phyloP scores from a whole-genome alignment of 2,888 invertebrate genomes.

The Dendrolimus pini region DNA sequence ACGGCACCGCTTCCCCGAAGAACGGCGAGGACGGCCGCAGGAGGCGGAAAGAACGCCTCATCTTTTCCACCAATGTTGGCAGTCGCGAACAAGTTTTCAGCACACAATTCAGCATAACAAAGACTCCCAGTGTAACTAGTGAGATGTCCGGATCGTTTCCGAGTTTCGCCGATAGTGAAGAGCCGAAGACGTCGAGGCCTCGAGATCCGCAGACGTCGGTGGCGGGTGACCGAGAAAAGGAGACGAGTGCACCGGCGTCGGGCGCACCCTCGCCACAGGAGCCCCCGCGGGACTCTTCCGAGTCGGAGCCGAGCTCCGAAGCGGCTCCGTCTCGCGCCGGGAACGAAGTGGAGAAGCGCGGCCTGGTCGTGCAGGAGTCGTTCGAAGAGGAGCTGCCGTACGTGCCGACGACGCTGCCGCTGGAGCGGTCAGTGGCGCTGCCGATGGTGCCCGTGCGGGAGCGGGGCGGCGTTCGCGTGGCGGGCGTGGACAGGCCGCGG shows the following conservation, averaged over 20 bases:
- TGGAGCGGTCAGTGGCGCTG: slow-evolving; percentile 87
- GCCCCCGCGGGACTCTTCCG: slow-evolving; percentile 21
- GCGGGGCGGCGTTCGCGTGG: slow-evolving; percentile 46
- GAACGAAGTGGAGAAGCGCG: slow-evolving; percentile 81
- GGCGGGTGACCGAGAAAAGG: slow-evolving; percentile 12
- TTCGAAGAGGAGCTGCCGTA: slow-evolving; percentile 92
- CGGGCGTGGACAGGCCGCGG: slow-evolving; percentile 73
- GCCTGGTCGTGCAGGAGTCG: slow-evolving; percentile 87
- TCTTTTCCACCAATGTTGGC: slow-evolving; percentile 82
- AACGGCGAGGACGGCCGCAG: slow-evolving; percentile 19
- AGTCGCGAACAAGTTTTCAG: slow-evolving; percentile 83
- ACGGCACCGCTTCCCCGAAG: slow-evolving; percentile 7
- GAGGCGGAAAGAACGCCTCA: slow-evolving; percentile 60
- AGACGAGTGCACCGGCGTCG: slow-evolving; percentile 7
- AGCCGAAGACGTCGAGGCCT: slow-evolving; percentile 32
- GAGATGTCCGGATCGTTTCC: slow-evolving; percentile 73
- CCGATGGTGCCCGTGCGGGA: slow-evolving; percentile 85
- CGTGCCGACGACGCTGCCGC: slow-evolving; percentile 92
- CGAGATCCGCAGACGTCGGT: slow-evolving; percentile 12
- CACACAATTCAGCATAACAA: slow-evolving; percentile 79
- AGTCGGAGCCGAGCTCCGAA: slow-evolving; percentile 21
- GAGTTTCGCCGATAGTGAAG: slow-evolving; percentile 77
- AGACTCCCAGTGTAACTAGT: slow-evolving; percentile 79
- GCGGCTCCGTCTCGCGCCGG: slow-evolving; percentile 30
- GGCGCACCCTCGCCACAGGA: slow-evolving; percentile 13